A percentile compares a stretch with the other conserved stretches of the same genome.
Conservation (phyloP, 2,797 vertebrate species). For the Trichosurus vulpecula region DNA sequence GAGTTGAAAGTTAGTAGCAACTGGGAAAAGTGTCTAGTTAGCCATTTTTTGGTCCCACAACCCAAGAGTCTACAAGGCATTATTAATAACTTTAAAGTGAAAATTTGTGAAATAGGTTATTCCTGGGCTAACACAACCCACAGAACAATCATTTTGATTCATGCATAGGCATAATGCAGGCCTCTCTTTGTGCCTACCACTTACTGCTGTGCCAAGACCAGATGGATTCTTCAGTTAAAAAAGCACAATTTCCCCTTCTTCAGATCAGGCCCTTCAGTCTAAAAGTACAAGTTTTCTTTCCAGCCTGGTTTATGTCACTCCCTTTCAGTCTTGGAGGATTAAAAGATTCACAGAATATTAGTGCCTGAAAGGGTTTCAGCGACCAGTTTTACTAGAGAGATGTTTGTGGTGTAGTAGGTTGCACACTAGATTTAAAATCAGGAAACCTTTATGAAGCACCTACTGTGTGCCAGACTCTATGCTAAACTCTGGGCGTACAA, state of each 20-base stretch:
- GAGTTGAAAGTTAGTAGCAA: not conserved
- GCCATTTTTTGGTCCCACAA: not conserved
- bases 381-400: not conserved
- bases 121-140: not conserved
- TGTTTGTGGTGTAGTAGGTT: not conserved
- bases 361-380: not conserved
- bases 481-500: not conserved
- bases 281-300: not conserved
- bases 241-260: not conserved
- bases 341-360: not conserved
- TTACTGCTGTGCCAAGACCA: not conserved
- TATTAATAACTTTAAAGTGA: slow-evolving; percentile 1
- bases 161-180: not conserved
- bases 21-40: not conserved
- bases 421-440: not conserved
- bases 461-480: not conserved
- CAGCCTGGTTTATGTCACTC: not conserved
- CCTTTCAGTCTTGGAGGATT: not conserved
- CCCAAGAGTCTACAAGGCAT: not conserved
- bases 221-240: not conserved
- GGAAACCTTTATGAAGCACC: not conserved
- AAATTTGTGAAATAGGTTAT: not conserved
- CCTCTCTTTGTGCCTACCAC: not conserved
- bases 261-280: not conserved
- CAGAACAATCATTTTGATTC: not conserved